Base-by-base conservation (phyloP, 92 coral and sea anemone genomes). In the Parazoanthus swiftii region DNA sequence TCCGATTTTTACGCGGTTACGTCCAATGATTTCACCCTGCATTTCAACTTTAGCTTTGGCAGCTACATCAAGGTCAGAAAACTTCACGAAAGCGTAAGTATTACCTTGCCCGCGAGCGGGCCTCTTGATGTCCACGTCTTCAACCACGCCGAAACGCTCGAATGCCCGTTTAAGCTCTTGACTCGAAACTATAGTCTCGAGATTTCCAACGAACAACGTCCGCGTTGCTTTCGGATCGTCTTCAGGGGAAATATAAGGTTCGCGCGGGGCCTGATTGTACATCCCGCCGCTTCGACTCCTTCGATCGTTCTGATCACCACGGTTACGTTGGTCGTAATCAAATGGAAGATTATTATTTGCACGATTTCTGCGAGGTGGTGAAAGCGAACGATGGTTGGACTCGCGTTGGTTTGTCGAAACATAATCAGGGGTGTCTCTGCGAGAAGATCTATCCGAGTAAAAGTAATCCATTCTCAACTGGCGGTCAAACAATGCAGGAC, bases 191-290 rank as follows among this genome's bases (percentile, higher is more conserved):
- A 93, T 90, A n/a, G 98, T 97, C 86, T 97, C 99, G 79, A 97
- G 92, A 91, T 97, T 97, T 71, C 99, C 99, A 75, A 97, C 99
- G 83, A 97, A 97, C 85, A 97, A 86, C 76, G 99, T 97, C 63
- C 99, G 92, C 29, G 99, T 97, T 20, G 99, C 99, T 91, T 97
- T 97, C 25, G 99, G 99, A 86, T 97, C 98, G 89, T 97, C 99
- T 86, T 94, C 99, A 0, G 98, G 98, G 20, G 94, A 95, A 51
- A 91, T 90, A 74, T 93, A 93, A 43, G 92, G 93, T 14, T 90
- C 91, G 51, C 90, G 88, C 18, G 94, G 89, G 25, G 92, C 71
- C 43, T 89, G 88, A 70, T 90, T 93, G 71, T n/a, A 88, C 70
- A 82, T 76, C 25, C 94, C 98, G 46, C 92, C 92, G 79, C 93